Base-by-base conservation (phyloP, 2,797 vertebrate species). In the Hephaestus fuliginosus region DNA sequence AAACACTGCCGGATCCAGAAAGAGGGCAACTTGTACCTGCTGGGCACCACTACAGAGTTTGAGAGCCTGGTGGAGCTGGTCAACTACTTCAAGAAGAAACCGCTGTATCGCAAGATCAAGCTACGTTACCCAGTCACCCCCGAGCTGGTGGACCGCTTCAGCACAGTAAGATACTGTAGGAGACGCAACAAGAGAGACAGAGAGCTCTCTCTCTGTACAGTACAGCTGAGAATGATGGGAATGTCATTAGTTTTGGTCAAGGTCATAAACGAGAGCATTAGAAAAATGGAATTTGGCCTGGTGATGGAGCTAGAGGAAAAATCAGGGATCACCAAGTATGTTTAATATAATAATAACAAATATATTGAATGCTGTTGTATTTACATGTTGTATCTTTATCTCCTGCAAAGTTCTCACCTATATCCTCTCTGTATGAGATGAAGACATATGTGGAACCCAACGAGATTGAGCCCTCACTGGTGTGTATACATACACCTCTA, bases 11-110 rank as follows among this genome's bases (percentile, higher is more conserved):
- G 97, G 20, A 98, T 99, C 88, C 95, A 96, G 85, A 97, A 94
- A 64, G 98, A 99, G 0, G 97, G 97, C 20, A 86, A 84, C 41
- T 94, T 96, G 86, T 98, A 96, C 4, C 96, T 99, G 70, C 92
- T 99, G 86, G 98, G 98, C 17, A 97, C 96, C 49, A 98, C 98
- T 0, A 97, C 97, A 1, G 98, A 98, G 89, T 99, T 99, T 1
- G 97, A 98, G 89, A 99, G 97, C 79, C 90, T 99, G 22, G 96
- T 98, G 89, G 98, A 99, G 89, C 92, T 99, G 70, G 98, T 99
- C 30, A 96, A 89, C 8, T 99, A 99, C 92, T 99, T 96, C 0
- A 95, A 92, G 90, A 98, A 98, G 87, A 97, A 97, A 4, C 96
- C 97, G 0, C 94, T 99, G 22, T 99, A 99, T 87, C 97, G 98